Percentiles rank a stretch among this genome's conserved stretches.
Conservation (phyloP, 2,797 vertebrate genomes). For the Erithacus rubecula region DNA sequence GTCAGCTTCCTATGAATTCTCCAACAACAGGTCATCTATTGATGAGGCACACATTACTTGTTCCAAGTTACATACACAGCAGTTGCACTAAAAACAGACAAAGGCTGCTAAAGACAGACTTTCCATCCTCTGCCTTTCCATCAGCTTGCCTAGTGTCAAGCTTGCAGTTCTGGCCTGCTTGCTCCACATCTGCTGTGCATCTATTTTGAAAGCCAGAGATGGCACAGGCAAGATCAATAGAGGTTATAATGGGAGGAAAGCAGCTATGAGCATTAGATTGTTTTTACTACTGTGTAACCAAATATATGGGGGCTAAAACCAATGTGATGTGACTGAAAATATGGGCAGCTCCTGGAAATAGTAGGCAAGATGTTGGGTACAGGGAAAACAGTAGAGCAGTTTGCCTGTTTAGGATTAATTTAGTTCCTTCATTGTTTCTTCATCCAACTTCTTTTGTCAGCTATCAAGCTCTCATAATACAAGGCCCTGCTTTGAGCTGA, state of each 20-base stretch:
- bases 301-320: background rate
- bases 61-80: background rate
- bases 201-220: background rate
- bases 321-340: background rate
- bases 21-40: background rate
- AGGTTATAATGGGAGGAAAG: background rate
- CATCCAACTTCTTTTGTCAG: background rate
- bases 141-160: background rate
- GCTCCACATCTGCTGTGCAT: background rate
- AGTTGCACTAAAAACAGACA: background rate
- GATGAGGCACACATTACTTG: accelerated
- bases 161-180: background rate
- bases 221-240: background rate
- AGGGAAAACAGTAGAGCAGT: background rate
- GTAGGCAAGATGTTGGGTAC: background rate
- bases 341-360: background rate
- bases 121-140: background rate
- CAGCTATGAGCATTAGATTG: background rate
- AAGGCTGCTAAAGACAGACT: background rate
- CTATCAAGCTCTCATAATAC: background rate
- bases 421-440: background rate
- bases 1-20: background rate
- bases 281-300: background rate
- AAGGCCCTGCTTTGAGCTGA: background rate
- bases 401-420: background rate